phyloP scores from a whole-genome alignment of 2,888 invertebrate genomes.

The Megamerina dolium region DNA sequence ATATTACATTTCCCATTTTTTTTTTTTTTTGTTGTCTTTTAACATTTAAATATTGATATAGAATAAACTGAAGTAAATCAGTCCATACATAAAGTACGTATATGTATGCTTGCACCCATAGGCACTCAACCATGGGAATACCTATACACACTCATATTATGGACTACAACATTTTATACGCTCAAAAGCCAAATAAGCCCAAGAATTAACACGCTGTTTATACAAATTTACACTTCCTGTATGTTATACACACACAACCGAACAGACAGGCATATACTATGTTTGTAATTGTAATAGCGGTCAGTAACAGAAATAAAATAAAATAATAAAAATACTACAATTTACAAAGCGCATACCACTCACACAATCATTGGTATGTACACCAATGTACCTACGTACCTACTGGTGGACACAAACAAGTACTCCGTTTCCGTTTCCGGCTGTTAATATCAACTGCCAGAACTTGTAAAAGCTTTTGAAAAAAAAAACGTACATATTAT shows the following conservation, averaged over 20 bases:
- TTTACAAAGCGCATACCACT: neutral
- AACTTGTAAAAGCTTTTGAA: too few relatives aligned
- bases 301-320: neutral
- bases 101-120: neutral
- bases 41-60: neutral
- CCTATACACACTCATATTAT: too few relatives aligned
- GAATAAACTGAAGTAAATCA: neutral
- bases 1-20: too few relatives aligned
- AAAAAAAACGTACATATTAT: too few relatives aligned
- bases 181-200: constrained; percentile 9
- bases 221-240: constrained; percentile 13
- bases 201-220: constrained; percentile 14
- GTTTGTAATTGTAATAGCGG: neutral
- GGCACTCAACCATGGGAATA: neutral
- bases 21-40: too few relatives aligned
- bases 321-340: neutral
- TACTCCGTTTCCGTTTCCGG: constrained; percentile 13
- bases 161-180: too few relatives aligned
- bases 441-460: constrained; percentile 4
- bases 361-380: neutral
- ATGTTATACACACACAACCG: neutral
- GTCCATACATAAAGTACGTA: constrained; percentile 1
- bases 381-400: neutral
- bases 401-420: constrained; percentile 9
- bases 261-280: neutral